Conservation (phyloP, 2,113 vertebrate species). For the Cinclus mexicanus region DNA sequence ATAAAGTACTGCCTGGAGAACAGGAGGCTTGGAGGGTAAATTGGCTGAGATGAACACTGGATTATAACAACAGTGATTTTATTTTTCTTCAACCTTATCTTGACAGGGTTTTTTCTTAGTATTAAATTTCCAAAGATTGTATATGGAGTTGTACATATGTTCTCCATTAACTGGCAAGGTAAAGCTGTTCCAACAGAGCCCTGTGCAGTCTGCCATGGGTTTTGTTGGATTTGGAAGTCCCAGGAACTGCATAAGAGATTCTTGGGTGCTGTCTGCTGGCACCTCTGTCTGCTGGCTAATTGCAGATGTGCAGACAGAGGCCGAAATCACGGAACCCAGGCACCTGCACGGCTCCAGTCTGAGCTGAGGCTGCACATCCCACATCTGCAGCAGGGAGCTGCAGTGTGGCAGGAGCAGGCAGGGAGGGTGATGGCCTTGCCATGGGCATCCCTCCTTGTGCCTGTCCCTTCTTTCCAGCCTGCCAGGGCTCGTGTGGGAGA, state of each 20-base stretch:
- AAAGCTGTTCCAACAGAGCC: background rate
- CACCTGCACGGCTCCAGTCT: background rate
- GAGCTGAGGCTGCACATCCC: background rate
- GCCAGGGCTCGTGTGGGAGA: fast-evolving
- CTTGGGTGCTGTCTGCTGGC: background rate
- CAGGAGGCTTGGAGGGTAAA: background rate
- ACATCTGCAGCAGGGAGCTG: background rate
- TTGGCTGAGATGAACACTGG: background rate
- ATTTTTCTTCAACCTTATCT: constrained; percentile 10
- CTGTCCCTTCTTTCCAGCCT: background rate
- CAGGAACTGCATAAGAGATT: fast-evolving
- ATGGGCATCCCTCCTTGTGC: background rate
- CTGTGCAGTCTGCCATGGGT: background rate
- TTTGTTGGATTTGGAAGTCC: background rate
- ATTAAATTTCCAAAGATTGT: background rate
- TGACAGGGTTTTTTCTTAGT: background rate
- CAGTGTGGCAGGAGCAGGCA: background rate
- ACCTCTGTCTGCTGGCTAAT: background rate
- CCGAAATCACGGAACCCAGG: background rate
- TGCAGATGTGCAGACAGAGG: background rate
- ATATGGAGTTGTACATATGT: background rate
- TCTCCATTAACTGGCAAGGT: background rate
- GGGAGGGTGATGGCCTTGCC: fast-evolving
- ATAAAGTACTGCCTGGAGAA: background rate
- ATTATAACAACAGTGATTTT: constrained; percentile 2